Conservation (phyloP, 2,888 invertebrate species). For the Hirudinaria manillensis region DNA sequence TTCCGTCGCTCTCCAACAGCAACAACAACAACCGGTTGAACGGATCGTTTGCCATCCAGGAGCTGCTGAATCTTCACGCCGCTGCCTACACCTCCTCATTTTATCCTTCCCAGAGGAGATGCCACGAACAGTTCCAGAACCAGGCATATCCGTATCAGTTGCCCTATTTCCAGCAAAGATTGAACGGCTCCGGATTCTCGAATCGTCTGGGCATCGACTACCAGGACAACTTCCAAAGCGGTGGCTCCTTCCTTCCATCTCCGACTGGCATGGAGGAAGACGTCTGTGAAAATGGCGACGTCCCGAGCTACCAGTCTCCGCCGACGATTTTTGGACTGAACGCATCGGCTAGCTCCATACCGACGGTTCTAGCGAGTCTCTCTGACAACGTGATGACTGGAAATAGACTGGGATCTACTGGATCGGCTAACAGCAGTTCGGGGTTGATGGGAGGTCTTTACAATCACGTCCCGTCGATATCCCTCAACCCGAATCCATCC, state of each 20-base stretch:
- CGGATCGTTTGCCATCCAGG: constrained; percentile 26
- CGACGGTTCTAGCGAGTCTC: neutral
- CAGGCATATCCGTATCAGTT: constrained; percentile 15
- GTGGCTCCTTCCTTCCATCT: constrained; percentile 8
- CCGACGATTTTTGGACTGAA: neutral
- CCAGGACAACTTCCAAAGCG: neutral
- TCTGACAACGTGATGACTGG: neutral
- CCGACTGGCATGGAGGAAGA: constrained; percentile 1
- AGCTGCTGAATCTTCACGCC: constrained; percentile 19
- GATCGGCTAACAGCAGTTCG: neutral
- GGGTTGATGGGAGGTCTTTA: neutral
- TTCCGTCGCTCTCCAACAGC: neutral
- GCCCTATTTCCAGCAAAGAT: constrained; percentile 7
- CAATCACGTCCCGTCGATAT: neutral
- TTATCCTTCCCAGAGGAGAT: constrained; percentile 19
- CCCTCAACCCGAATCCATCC: neutral
- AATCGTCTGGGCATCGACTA: constrained; percentile 4
- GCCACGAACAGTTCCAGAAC: constrained; percentile 17
- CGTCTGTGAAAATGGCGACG: constrained; percentile 2
- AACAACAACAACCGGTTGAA: neutral
- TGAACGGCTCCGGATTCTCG: neutral
- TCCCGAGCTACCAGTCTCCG: neutral
- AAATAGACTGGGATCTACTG: neutral
- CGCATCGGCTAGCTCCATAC: neutral
- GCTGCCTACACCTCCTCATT: constrained; percentile 15